These are phyloP conservation scores for Macropodus opercularis DNA, from an alignment of 2,797 vertebrate species.

Conservation along the genomic window DNA sequence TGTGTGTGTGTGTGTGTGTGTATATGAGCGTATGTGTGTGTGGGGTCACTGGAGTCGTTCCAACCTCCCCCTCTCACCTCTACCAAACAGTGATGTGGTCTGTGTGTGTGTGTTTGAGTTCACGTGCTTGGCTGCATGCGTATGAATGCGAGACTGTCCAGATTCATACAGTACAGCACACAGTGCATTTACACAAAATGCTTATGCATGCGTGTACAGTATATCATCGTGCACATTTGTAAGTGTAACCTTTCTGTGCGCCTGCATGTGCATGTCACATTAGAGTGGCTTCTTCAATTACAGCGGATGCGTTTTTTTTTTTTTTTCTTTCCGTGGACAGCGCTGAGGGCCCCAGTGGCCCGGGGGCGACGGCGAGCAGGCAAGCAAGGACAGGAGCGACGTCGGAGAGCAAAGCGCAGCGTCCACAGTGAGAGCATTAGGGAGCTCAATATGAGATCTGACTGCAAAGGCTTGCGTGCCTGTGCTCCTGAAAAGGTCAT, in stretches of 20 bases:
- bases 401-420: constrained; percentile 66
- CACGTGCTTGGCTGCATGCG: constrained; percentile 29
- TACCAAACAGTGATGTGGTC: constrained; percentile 35
- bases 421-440: constrained; percentile 72
- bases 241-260: constrained; percentile 37
- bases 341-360: constrained; percentile 75
- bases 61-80: constrained; percentile 42
- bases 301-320: constrained; percentile 69
- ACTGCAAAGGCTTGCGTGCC: constrained; percentile 79
- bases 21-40: constrained; percentile 3
- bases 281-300: constrained; percentile 84
- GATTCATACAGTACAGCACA: constrained; percentile 15
- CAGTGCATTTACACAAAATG: constrained; percentile 13
- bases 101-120: constrained; percentile 10
- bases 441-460: constrained; percentile 83
- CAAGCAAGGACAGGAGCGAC: constrained; percentile 72
- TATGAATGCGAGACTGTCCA: constrained; percentile 27
- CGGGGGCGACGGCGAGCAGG: constrained; percentile 70
- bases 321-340: constrained; percentile 82
- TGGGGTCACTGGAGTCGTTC: constrained; percentile 35
- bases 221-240: constrained; percentile 19
- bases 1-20: constrained; percentile 31
- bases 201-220: constrained; percentile 36
- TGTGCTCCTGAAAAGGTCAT: constrained; percentile 82
- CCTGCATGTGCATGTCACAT: constrained; percentile 73